These are phyloP conservation scores for Zaprionus ornatus DNA, from an alignment of 1,140 invertebrate species.

Conservation along the genomic window DNA sequence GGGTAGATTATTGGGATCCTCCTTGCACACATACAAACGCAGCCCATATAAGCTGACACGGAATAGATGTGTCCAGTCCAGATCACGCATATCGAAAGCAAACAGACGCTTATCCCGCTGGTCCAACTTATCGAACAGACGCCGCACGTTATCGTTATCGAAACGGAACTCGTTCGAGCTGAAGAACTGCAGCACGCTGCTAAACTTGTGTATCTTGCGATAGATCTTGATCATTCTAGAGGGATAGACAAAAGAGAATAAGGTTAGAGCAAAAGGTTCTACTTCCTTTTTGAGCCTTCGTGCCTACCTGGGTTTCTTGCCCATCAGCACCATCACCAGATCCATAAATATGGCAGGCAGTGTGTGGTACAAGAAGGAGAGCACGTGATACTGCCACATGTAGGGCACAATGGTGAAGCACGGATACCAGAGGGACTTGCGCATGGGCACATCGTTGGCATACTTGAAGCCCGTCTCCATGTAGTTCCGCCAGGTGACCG, in stretches of 20 bases:
- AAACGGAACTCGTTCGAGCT: constrained; percentile 89
- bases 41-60: constrained; percentile 87
- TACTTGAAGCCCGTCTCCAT: constrained; percentile 82
- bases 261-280: neutral
- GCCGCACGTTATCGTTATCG: constrained; percentile 87
- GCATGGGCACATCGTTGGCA: constrained; percentile 83
- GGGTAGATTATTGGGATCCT: constrained; percentile 88
- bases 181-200: constrained; percentile 89
- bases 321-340: constrained; percentile 84
- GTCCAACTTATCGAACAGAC: constrained; percentile 87
- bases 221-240: constrained; percentile 89
- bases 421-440: constrained; percentile 85
- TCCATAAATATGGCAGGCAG: constrained; percentile 87
- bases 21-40: constrained; percentile 89
- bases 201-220: constrained; percentile 89
- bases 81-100: constrained; percentile 87
- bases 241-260: neutral
- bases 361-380: constrained; percentile 85
- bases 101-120: constrained; percentile 87
- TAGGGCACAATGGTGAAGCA: constrained; percentile 85
- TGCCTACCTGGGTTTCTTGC: constrained; percentile 85
- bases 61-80: constrained; percentile 88
- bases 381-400: constrained; percentile 84
- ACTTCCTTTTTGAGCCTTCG: neutral
- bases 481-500: constrained; percentile 88